A percentile compares a stretch with the other conserved stretches of the same genome.
These are phyloP conservation scores for Lithophane ornitopus DNA, from an alignment of 2,888 invertebrate genomes.

Conservation along the genomic window DNA sequence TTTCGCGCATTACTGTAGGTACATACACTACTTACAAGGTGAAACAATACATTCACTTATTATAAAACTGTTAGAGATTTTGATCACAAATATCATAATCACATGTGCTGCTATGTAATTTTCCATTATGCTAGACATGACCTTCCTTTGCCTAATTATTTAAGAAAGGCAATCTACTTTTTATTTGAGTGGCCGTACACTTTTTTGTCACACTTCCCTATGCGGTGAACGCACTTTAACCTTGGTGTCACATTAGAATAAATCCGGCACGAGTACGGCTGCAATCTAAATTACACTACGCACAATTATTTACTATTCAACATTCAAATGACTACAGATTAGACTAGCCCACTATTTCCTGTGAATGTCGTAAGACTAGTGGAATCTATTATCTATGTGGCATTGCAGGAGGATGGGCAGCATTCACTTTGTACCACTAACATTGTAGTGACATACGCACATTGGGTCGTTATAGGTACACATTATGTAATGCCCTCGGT, in stretches of 20 bases:
- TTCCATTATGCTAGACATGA: conserved; percentile 4
- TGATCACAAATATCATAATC: conserved; percentile 18
- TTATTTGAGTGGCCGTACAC: conserved; percentile 30
- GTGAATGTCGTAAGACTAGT: conserved; percentile 55
- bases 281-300: conserved; percentile 42
- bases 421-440: conserved; percentile 13
- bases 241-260: conserved; percentile 66
- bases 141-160: conserved; percentile 40
- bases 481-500: conserved; percentile 25
- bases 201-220: conserved; percentile 63
- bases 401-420: conserved; percentile 27
- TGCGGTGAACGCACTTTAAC: conserved; percentile 68
- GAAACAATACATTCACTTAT: conserved; percentile 36
- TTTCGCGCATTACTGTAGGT: not conserved
- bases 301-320: conserved; percentile 40
- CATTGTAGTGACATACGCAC: conserved; percentile 19
- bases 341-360: conserved; percentile 49
- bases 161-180: conserved; percentile 43
- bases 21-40: conserved; percentile 26
- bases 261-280: conserved; percentile 43
- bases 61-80: conserved; percentile 2
- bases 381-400: conserved; percentile 36
- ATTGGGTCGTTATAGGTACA: conserved; percentile 1
- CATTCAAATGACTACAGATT: conserved; percentile 23
- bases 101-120: not conserved